Conservation (phyloP, 2,888 invertebrate species). For the Theretra japonica region DNA sequence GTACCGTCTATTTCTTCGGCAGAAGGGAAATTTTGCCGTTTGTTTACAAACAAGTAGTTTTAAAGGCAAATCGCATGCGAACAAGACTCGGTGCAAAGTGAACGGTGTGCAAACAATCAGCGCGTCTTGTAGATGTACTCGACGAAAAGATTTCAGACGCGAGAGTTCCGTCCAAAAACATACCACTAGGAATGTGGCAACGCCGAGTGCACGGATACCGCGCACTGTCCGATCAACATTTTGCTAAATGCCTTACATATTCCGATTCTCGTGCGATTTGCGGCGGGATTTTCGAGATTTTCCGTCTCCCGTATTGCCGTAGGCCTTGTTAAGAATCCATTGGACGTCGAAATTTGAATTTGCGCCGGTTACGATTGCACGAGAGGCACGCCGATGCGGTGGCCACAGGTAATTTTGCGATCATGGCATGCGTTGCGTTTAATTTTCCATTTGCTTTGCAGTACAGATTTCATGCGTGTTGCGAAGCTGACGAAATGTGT, state of each 20-base stretch:
- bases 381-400: conserved; percentile 57
- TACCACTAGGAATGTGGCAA: conserved; percentile 14
- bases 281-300: conserved; percentile 80
- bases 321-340: conserved; percentile 79
- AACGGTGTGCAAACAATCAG: not conserved
- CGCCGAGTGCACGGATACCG: conserved; percentile 4
- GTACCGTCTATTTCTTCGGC: not conserved
- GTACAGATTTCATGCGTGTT: conserved; percentile 24
- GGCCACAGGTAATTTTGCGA: conserved; percentile 43
- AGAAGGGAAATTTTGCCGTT: not conserved
- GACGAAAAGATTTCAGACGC: not conserved
- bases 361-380: conserved; percentile 54
- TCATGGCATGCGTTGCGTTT: conserved; percentile 43
- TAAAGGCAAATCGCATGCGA: conserved; percentile 3
- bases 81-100: not conserved
- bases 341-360: conserved; percentile 68
- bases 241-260: conserved; percentile 80
- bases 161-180: conserved; percentile 13
- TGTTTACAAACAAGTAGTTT: not conserved
- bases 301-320: conserved; percentile 63
- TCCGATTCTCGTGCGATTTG: conserved; percentile 75
- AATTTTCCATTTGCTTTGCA: conserved; percentile 41
- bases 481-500: conserved; percentile 1
- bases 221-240: conserved; percentile 51
- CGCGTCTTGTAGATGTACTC: not conserved